phyloP scores from a whole-genome alignment of 2,113 vertebrate species.

The Urocynchramus pylzowi region DNA sequence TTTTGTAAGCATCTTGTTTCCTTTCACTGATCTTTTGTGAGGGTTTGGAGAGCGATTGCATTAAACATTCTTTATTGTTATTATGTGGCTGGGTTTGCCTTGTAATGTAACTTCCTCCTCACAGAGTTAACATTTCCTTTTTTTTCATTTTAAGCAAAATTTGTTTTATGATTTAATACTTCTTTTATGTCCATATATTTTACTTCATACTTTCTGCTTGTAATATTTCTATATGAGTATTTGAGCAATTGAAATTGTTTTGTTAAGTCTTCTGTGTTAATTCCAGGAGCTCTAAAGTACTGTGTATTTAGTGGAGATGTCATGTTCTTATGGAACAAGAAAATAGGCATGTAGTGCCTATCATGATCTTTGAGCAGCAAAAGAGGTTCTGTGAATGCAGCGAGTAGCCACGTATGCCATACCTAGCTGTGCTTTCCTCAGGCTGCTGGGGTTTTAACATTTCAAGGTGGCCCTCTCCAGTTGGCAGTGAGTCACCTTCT shows the following conservation, averaged over 20 bases:
- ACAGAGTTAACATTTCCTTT: neutral
- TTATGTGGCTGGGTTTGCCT: neutral
- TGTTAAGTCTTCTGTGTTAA: neutral
- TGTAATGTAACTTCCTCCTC: neutral
- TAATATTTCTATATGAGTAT: neutral
- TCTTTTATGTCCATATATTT: neutral
- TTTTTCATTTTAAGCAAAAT: neutral
- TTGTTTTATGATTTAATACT: neutral
- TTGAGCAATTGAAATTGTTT: neutral
- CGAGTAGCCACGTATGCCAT: neutral
- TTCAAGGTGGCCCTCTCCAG: neutral
- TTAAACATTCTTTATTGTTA: neutral
- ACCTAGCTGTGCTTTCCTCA: neutral
- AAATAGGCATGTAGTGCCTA: neutral
- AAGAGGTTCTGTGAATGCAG: neutral
- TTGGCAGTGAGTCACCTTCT: neutral
- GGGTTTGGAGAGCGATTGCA: neutral
- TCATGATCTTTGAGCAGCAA: neutral
- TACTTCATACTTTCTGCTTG: neutral
- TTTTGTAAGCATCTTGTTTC: neutral
- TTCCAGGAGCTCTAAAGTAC: neutral
- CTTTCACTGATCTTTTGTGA: neutral
- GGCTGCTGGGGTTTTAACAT: neutral
- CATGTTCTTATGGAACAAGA: neutral
- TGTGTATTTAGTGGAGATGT: neutral